Evolutionary conservation across 2,888 invertebrate genomes (phyloP), one percentile per base, ranked within the genome.

Genomic region (Metallyticus violacea): DNA sequence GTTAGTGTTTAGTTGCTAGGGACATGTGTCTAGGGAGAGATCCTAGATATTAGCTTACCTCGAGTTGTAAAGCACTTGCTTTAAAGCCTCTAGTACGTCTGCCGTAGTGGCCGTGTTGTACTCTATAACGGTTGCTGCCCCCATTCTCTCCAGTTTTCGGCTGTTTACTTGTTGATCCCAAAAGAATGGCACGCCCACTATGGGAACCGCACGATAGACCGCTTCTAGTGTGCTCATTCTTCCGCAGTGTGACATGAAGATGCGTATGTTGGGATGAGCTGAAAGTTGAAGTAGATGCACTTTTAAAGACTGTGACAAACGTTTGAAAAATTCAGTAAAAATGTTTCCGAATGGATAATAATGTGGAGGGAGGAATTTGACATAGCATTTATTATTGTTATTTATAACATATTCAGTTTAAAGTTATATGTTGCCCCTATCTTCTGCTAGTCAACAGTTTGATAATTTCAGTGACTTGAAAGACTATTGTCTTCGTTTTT

Each of bases 101-200:
- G 85, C 89, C 81, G 90, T 89, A 0, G 88, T 90, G 5, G 91
- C 30, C 0, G 89, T 86, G 0, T 88, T 26, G 29, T 88, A 86
- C 22, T 89, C 85, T 1, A 91, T 76, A 6, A 79, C 91, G 15
- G 91, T 83, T 0, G 91, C 92, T 62, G 90, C 90, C 0, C 92
- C 92, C 26, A 89, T 86, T 2, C 87, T 87, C 3, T 89, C 86
- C 2, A 90, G 89, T 3, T 90, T 89, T 27, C 90, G 89, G n/a
- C 91, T 89, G 89, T 92, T 91, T 87, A 88, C 79, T 15, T 81
- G 77, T 88, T 92, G 92, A 89, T 93, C 93, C 9, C 93, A 93
- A 88, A 93, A 93, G 77, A 93, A 89, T 0, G 93, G 93, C 77
- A 94, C 92, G 88, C 92, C 93, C 25, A 93, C 89, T 15, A 93